Conservation (phyloP, 2,797 vertebrate species). For the Chaenodraco wilsoni region DNA sequence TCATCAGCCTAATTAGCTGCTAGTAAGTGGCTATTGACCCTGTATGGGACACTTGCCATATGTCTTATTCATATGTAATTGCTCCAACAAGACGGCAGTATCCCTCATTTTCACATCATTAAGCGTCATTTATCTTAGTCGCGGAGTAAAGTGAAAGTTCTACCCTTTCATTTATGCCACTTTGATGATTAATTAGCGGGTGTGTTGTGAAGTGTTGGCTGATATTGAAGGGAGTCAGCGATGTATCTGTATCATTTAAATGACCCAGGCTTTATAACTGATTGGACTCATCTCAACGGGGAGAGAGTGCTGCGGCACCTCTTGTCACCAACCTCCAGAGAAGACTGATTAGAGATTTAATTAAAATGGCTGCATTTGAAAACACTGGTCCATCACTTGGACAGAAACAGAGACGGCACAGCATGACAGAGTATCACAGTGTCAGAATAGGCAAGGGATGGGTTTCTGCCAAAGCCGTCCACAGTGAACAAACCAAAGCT, state of each 20-base stretch:
- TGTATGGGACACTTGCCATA: constrained; percentile 63
- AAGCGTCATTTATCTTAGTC: constrained; percentile 62
- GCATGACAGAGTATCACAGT: constrained; percentile 20
- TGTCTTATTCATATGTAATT: constrained; percentile 75
- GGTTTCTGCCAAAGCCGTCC: constrained; percentile 27
- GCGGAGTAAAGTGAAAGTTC: constrained; percentile 50
- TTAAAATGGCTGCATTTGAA: constrained; percentile 57
- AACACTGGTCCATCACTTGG: constrained; percentile 49
- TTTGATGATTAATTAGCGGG: constrained; percentile 63
- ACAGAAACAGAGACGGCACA: constrained; percentile 18
- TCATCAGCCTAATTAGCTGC: constrained; percentile 73
- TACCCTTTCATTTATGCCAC: constrained; percentile 51
- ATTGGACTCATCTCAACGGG: constrained; percentile 19
- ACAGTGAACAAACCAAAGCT: constrained; percentile 51
- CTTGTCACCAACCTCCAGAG: constrained; percentile 32
- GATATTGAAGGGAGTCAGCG: constrained; percentile 21
- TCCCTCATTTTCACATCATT: constrained; percentile 72
- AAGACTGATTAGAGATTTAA: constrained; percentile 61
- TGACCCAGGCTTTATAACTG: constrained; percentile 28
- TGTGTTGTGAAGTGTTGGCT: constrained; percentile 48
- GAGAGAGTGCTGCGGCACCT: constrained; percentile 14
- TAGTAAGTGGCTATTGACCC: constrained; percentile 69
- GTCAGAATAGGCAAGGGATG: constrained; percentile 22
- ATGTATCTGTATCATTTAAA: constrained; percentile 38
- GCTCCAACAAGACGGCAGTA: constrained; percentile 58